Base-by-base conservation (phyloP, 2,113 vertebrate genomes). In the Micromys minutus region DNA sequence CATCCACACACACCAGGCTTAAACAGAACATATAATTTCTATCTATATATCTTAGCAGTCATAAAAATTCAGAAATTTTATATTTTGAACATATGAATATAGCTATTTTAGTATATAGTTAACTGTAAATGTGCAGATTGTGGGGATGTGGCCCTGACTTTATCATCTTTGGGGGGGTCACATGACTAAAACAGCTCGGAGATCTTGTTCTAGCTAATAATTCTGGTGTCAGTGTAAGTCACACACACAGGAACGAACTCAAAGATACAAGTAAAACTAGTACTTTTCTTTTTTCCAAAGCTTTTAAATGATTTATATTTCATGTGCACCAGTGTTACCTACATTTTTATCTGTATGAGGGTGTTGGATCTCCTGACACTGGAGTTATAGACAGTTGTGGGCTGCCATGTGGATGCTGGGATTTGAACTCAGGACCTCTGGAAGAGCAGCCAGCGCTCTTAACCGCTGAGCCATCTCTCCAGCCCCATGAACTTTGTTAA, bases 211-310 rank as follows among this genome's bases (percentile, higher is more conserved):
- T 52, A 63, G 59, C 10, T 75, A 72, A 87, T 31, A 45, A 77
- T 57, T 39, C 71, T 61, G 75, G 17, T 65, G 42, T 71, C 55
- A 90, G 67, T 83, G 1, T 61, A 92, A 95, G 50, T 63, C 76
- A 72, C 22, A 74, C 34, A 45, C 29, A 52, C 13, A 39, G 47
- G 19, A 69, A 79, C 59, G 26, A 94, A 94, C 55, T 77, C 16
- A 94, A 94, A 96, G 12, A 89, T 61, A 76, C 7, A 95, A 10
- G 4, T 75, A 39, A 91, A 94, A 89, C n/a, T 15, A 47, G 29
- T 42, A 76, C 3, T 75, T 79, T 87, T 77, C 29, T 63, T n/a
- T n/a, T 21, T 45, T 79, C 8, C 22, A 13, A 81, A 81, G 4
- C 2, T 26, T 7, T 26, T 26, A 59, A 81, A 81, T 59, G 55